Base-by-base conservation (phyloP, 2,113 vertebrate genomes). In the Petrocephalus microphthalmus region DNA sequence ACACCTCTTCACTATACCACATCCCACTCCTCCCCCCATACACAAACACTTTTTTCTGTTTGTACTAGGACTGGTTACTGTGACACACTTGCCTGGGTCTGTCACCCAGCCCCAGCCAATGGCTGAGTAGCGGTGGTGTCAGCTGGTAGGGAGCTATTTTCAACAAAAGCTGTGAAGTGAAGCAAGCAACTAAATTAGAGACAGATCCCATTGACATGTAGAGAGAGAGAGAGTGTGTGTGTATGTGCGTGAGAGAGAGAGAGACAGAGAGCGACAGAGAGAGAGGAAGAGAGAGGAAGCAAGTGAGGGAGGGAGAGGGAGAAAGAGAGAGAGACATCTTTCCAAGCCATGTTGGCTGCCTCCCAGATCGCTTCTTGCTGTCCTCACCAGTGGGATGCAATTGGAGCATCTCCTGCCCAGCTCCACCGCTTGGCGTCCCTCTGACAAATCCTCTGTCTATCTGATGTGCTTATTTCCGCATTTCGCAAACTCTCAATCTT, bases 101-200 rank as follows among this genome's bases (percentile, higher is more conserved):
- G 88, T 83, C 54, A 86, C 83, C 84, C 86, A 85, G 54, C 85
- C 82, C 19, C 81, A 19, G 89, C 94, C 93, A 95, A 94, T 94
- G 64, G 87, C 67, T 87, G 49, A 11, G 89, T 89, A 5, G 89
- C 90, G 88, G 33, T n/a, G 8, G 86, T 90, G 53, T 96, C 95
- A 95, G 90, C 92, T 93, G 94, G 89, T 92, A 89, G 91, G 91
- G 81, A 92, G 93, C 95, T 95, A 95, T 95, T 95, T 94, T 94
- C 89, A 95, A 94, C 93, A 52, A 89, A 86, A 91, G 91, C 93
- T 94, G 93, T 92, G 93, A 94, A 93, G 91, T 94, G 93, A 95
- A 94, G 93, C 93, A 93, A 94, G 91, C 89, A 89, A 91, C 93
- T 93, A 93, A 94, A 93, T 95, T 94, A 56, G 87, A 88, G 87